A percentile compares a stretch with the other conserved stretches of the same genome.
phyloP scores from a whole-genome alignment of 2,113 vertebrate genomes.

The Aleadryas rufinucha region DNA sequence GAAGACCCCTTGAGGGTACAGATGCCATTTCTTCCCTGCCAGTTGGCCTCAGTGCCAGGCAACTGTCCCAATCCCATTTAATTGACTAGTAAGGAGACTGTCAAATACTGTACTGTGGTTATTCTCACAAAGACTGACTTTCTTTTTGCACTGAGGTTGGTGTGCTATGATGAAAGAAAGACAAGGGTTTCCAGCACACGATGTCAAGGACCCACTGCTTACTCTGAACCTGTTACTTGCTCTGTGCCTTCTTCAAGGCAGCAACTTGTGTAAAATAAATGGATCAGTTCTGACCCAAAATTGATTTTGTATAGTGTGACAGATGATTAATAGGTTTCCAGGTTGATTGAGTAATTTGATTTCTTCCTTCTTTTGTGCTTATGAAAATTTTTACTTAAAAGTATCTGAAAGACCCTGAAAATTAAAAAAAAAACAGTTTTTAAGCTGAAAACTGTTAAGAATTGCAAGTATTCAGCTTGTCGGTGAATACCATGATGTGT shows the following conservation, averaged over 20 bases:
- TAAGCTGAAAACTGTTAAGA: neutral
- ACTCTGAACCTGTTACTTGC: neutral
- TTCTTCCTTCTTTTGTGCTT: neutral
- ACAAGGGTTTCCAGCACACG: neutral
- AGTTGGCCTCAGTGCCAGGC: neutral
- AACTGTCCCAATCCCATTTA: neutral
- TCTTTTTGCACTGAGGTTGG: neutral
- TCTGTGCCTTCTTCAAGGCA: neutral
- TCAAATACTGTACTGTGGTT: neutral
- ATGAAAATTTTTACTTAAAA: neutral
- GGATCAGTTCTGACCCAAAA: neutral
- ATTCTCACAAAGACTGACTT: neutral
- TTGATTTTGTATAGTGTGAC: neutral
- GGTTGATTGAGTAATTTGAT: neutral
- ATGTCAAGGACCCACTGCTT: neutral
- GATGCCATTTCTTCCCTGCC: neutral
- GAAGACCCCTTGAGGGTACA: neutral
- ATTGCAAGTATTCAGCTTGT: neutral
- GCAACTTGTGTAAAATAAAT: neutral
- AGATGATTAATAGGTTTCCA: neutral
- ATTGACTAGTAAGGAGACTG: neutral
- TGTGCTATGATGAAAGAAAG: neutral
- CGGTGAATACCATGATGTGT: fast-evolving
- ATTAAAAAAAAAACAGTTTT: neutral
- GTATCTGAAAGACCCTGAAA: neutral